phyloP scores from a whole-genome alignment of 2,888 invertebrate species.

The Plagiodera versicolora region DNA sequence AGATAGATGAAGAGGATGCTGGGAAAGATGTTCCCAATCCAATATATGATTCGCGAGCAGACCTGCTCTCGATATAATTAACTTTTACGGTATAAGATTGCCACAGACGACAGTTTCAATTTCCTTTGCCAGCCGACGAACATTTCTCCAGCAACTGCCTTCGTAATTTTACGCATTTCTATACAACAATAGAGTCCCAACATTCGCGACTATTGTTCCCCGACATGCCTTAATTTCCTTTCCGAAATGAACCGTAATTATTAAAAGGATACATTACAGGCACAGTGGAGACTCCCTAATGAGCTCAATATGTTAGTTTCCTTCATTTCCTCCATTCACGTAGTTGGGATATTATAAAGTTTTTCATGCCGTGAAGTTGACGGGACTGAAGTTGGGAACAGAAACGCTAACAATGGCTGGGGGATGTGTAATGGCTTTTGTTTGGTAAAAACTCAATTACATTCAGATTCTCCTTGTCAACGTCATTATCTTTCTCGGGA shows the following conservation, averaged over 20 bases:
- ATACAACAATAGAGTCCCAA: constrained; percentile 10
- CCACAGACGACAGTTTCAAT: background rate
- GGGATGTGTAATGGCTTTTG: too few relatives aligned
- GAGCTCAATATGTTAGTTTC: constrained; percentile 18
- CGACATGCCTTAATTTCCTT: constrained; percentile 15
- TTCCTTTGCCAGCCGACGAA: background rate
- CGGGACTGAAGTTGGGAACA: background rate
- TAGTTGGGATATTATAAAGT: constrained; percentile 5
- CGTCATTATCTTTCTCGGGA: too few relatives aligned
- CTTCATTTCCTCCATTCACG: constrained; percentile 5
- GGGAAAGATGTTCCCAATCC: too few relatives aligned
- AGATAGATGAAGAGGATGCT: too few relatives aligned
- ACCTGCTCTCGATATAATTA: too few relatives aligned
- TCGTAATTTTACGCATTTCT: constrained; percentile 10
- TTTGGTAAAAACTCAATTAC: too few relatives aligned
- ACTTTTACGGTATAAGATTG: background rate
- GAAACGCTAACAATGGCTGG: background rate
- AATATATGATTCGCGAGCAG: too few relatives aligned
- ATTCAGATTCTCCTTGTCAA: too few relatives aligned
- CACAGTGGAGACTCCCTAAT: constrained; percentile 12
- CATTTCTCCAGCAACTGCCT: constrained; percentile 8
- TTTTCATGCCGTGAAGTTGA: constrained; percentile 12
- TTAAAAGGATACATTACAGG: constrained; percentile 17
- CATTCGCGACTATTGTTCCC: constrained; percentile 9
- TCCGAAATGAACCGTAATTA: constrained; percentile 17